phyloP scores from a whole-genome alignment of 2,113 vertebrate species.

The Sebastes fasciatus region DNA sequence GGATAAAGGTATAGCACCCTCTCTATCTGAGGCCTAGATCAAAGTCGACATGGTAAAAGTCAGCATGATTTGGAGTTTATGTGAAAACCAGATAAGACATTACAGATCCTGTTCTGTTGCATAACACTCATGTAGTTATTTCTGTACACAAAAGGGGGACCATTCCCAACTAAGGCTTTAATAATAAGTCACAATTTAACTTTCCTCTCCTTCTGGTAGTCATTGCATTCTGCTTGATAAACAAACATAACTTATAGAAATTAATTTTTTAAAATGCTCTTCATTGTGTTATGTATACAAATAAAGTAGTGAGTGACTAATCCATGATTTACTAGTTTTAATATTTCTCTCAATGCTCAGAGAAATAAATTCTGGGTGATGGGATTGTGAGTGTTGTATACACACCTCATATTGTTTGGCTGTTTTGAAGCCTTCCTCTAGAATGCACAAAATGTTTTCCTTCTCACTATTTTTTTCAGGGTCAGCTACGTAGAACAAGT shows the following conservation, averaged over 20 bases:
- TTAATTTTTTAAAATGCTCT: background rate
- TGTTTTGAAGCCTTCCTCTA: slow-evolving; percentile 87
- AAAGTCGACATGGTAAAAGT: slow-evolving; percentile 18
- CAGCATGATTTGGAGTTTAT: background rate
- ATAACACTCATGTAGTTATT: background rate
- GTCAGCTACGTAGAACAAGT: slow-evolving; percentile 87
- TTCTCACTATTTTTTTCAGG: slow-evolving; percentile 78
- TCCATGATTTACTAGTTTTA: background rate
- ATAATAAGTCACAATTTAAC: background rate
- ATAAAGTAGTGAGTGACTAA: background rate
- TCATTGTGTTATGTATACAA: background rate
- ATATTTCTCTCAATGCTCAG: background rate
- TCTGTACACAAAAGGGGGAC: background rate
- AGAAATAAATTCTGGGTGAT: background rate
- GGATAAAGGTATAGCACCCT: slow-evolving; percentile 81
- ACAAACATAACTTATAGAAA: background rate
- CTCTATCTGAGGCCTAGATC: slow-evolving; percentile 72
- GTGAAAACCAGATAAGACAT: background rate
- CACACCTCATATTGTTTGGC: slow-evolving; percentile 77
- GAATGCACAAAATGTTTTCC: slow-evolving; percentile 83
- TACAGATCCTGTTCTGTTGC: background rate
- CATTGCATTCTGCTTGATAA: slow-evolving; percentile 9
- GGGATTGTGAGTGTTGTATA: background rate
- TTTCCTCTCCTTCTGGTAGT: background rate
- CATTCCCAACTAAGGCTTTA: no score